phyloP scores from a whole-genome alignment of 2,888 invertebrate species.

The Pediacus dermestoides region DNA sequence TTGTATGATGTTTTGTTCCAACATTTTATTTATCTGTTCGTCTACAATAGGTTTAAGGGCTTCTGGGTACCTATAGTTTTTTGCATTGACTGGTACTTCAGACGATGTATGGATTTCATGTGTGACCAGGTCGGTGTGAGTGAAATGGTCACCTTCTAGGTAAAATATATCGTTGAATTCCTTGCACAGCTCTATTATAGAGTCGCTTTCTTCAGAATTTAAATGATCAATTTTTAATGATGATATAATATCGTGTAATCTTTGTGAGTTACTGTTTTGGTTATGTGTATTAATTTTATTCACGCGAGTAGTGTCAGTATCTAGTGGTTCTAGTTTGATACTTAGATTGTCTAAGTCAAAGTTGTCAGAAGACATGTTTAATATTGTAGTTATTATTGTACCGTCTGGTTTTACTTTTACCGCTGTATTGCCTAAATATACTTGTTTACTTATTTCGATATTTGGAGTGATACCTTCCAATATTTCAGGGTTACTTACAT shows the following conservation, averaged over 20 bases:
- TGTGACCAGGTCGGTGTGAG: conserved; percentile 25
- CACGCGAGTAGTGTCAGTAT: background rate
- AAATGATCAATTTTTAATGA: conserved; percentile 15
- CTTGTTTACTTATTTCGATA: no score
- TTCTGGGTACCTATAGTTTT: conserved; percentile 29
- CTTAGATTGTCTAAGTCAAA: background rate
- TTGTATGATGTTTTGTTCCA: conserved; percentile 22
- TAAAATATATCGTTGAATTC: conserved; percentile 23
- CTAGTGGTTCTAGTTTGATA: background rate
- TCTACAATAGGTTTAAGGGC: conserved; percentile 29
- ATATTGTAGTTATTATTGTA: background rate
- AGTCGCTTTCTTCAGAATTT: conserved; percentile 20
- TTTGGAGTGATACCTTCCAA: no score
- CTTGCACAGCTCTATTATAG: conserved; percentile 14
- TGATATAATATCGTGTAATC: conserved; percentile 1
- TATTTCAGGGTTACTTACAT: no score
- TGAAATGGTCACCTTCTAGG: conserved; percentile 12
- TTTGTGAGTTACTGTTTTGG: background rate
- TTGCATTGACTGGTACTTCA: conserved; percentile 22
- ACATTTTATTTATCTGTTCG: conserved; percentile 19
- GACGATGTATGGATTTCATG: conserved; percentile 19
- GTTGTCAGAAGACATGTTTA: background rate
- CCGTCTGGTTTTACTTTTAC: no score
- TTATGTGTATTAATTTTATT: background rate
- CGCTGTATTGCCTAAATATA: no score